phyloP scores from a whole-genome alignment of 37 sponge, comb jelly and placozoan species.

The Spongilla lacustris region DNA sequence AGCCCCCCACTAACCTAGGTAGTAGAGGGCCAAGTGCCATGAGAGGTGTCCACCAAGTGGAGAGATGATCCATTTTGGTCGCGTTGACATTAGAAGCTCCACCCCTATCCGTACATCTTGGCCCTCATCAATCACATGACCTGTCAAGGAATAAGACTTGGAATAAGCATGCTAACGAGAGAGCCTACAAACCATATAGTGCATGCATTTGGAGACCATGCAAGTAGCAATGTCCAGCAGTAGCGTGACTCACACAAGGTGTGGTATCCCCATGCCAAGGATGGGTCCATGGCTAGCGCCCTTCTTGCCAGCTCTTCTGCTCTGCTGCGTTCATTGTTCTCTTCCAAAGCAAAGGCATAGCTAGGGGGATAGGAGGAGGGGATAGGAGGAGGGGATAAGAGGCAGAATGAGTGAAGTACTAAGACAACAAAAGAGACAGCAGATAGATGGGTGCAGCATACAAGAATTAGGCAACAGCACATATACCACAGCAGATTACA shows the following conservation, averaged over 20 bases:
- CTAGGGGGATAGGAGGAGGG: constrained; percentile 4
- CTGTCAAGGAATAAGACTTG: constrained; percentile 5
- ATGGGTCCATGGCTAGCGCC: constrained; percentile 28
- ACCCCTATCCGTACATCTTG: constrained; percentile 56
- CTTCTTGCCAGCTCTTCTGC: constrained; percentile 54
- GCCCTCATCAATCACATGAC: constrained; percentile 79
- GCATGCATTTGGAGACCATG: too few species aligned
- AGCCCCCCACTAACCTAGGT: constrained; percentile 82
- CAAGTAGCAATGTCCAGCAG: too few species aligned
- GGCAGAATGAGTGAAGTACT: too few species aligned
- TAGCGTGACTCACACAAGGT: constrained; percentile 11
- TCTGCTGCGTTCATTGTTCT: constrained; percentile 19
- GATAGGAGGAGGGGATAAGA: background rate
- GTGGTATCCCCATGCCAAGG: constrained; percentile 1
- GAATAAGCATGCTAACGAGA: constrained; percentile 6
- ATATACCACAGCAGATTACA: too few species aligned
- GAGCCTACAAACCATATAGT: too few species aligned
- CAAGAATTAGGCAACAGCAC: too few species aligned
- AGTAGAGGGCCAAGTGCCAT: constrained; percentile 80
- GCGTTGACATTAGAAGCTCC: constrained; percentile 57
- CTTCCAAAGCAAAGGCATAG: constrained; percentile 59
- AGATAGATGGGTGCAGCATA: too few species aligned
- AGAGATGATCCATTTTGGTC: constrained; percentile 58
- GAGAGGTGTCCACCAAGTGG: constrained; percentile 58
- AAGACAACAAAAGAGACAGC: too few species aligned